Evolutionary conservation across 1,140 invertebrate genomes (phyloP).

Genomic region (Caenorhabditis brenneri): DNA sequence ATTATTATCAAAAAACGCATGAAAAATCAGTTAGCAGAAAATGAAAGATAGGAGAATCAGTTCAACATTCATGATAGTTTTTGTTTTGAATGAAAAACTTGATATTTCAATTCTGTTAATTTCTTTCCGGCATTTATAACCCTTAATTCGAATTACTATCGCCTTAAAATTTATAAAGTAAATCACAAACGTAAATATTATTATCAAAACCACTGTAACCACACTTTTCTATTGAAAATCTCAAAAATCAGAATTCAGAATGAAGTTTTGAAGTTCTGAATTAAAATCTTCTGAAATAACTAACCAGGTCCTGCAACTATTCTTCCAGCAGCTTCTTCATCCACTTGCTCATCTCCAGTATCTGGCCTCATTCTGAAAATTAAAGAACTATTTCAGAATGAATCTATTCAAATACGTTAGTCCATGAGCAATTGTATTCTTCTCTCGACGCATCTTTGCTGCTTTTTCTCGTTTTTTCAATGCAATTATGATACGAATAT

Average conservation of each 20-base stretch:
- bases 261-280: background rate
- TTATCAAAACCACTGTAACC: background rate
- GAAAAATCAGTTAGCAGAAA: too few relatives aligned
- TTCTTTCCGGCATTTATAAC: too few relatives aligned
- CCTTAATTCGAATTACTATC: too few relatives aligned
- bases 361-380: conserved; percentile 32
- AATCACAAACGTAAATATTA: conserved; percentile 22
- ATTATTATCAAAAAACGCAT: too few relatives aligned
- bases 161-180: background rate
- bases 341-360: conserved; percentile 15
- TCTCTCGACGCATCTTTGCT: conserved; percentile 45
- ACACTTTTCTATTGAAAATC: background rate
- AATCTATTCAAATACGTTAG: background rate
- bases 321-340: conserved; percentile 65
- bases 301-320: conserved; percentile 68
- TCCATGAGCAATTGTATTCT: conserved; percentile 39
- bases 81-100: too few relatives aligned
- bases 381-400: background rate
- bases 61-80: too few relatives aligned
- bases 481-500: conserved; percentile 65
- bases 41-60: too few relatives aligned
- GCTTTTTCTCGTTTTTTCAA: conserved; percentile 62
- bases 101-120: too few relatives aligned
- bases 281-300: background rate
- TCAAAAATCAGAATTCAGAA: background rate